A percentile compares a stretch with the other conserved stretches of the same genome.
Evolutionary conservation across 2,797 vertebrate species (phyloP).

Genomic region (Oryzias sinensis): DNA sequence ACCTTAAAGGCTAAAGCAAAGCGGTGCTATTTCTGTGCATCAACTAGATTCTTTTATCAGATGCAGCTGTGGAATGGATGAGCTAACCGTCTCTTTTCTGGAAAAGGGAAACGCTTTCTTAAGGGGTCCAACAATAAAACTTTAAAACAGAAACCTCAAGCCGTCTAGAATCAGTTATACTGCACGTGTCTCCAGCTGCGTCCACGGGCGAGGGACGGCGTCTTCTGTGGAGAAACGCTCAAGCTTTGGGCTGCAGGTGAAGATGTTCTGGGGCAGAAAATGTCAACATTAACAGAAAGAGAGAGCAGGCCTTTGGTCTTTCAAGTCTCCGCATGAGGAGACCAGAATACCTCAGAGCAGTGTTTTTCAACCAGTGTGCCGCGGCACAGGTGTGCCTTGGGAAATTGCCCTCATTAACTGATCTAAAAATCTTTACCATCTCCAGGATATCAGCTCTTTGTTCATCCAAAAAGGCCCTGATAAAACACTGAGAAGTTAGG

Average conservation of each 20-base stretch:
- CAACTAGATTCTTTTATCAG: conserved; percentile 46
- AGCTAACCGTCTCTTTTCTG: conserved; percentile 44
- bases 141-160: conserved; percentile 9
- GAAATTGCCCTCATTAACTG: too few relatives aligned
- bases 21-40: conserved; percentile 47
- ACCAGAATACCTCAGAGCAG: conserved; percentile 29
- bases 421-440: too few relatives aligned
- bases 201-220: too few relatives aligned
- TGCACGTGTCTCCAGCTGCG: too few relatives aligned
- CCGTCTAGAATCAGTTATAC: background rate
- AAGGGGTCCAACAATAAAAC: conserved; percentile 23
- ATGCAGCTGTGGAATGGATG: conserved; percentile 39
- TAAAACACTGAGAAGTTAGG: too few relatives aligned
- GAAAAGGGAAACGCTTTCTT: conserved; percentile 24
- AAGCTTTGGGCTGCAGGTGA: conserved; percentile 27
- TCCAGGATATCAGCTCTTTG: too few relatives aligned
- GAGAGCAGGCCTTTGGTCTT: conserved; percentile 36
- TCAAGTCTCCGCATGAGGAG: background rate
- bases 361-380: too few relatives aligned
- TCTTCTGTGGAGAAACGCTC: background rate
- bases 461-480: too few relatives aligned
- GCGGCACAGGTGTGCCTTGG: too few relatives aligned
- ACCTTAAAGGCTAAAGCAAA: conserved; percentile 38
- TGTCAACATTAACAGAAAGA: conserved; percentile 5
- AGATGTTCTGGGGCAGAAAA: conserved; percentile 25